Conservation (phyloP, 2,113 vertebrate genomes). For the Lophius piscatorius region DNA sequence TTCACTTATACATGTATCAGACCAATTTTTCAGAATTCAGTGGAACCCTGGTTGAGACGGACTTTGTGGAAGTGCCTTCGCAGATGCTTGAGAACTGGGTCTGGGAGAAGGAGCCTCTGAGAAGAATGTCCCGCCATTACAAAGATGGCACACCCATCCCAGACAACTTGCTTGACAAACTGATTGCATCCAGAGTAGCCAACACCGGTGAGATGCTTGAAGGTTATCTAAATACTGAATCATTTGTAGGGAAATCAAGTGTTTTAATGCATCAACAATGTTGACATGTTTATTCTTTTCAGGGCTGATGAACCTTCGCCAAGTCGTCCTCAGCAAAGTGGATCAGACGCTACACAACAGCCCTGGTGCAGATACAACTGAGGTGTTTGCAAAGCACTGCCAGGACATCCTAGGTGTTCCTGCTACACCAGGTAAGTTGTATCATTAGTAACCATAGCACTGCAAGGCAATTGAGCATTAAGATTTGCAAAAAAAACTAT, state of each 20-base stretch:
- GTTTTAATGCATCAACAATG: background rate
- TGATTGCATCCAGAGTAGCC: slow-evolving; percentile 89
- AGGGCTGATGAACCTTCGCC: slow-evolving; percentile 93
- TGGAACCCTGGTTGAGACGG: slow-evolving; percentile 93
- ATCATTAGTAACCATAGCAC: background rate
- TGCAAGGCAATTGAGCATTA: background rate
- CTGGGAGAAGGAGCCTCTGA: slow-evolving; percentile 91
- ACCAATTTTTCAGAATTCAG: slow-evolving; percentile 92
- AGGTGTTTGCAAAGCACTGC: slow-evolving; percentile 87
- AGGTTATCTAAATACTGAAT: background rate
- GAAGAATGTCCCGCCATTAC: slow-evolving; percentile 91
- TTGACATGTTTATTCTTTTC: slow-evolving; percentile 31
- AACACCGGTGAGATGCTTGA: slow-evolving; percentile 85
- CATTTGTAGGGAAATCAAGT: background rate
- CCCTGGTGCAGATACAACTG: slow-evolving; percentile 80
- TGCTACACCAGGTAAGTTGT: slow-evolving; percentile 86
- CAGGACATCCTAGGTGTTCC: slow-evolving; percentile 89
- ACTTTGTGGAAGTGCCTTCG: slow-evolving; percentile 96
- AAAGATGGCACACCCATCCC: slow-evolving; percentile 84
- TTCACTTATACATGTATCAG: slow-evolving; percentile 65
- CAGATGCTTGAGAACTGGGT: slow-evolving; percentile 99
- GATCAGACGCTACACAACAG: slow-evolving; percentile 89
- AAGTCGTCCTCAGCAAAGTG: slow-evolving; percentile 94
- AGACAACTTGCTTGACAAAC: slow-evolving; percentile 86
- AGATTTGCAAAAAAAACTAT: background rate